A percentile compares a stretch with the other conserved stretches of the same genome.
Conservation (phyloP, 1,140 invertebrate species). For the Battus philenor region DNA sequence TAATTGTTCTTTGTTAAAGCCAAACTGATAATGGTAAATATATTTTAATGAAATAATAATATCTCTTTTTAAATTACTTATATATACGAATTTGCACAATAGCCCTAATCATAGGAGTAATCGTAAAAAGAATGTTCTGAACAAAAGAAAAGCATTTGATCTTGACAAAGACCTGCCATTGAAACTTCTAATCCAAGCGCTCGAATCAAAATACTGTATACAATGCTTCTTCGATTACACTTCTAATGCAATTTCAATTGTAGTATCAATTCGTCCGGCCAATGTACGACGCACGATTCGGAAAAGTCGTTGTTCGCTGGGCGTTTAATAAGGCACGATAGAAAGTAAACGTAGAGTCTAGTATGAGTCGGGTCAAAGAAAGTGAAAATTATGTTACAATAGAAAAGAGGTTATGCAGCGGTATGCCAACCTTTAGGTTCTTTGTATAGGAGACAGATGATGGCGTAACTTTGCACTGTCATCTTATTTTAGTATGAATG, state of each 20-base stretch:
- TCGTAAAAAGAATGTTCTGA: constrained; percentile 1
- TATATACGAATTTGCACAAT: no score
- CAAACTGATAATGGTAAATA: no score
- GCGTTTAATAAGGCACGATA: constrained; percentile 16
- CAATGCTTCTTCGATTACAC: constrained; percentile 4
- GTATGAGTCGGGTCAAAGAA: constrained; percentile 18
- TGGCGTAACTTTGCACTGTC: constrained; percentile 12
- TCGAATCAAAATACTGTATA: constrained; percentile 8
- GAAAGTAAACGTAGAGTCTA: constrained; percentile 21
- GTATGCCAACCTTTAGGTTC: constrained; percentile 13
- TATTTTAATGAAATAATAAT: no score
- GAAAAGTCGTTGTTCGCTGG: background rate
- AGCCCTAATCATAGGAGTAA: background rate
- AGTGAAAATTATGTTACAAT: constrained; percentile 26
- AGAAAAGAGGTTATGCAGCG: constrained; percentile 19
- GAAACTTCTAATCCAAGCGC: background rate
- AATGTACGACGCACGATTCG: constrained; percentile 5
- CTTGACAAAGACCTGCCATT: constrained; percentile 13
- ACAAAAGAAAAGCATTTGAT: constrained; percentile 15
- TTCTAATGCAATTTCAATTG: constrained; percentile 3
- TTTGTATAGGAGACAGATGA: constrained; percentile 5
- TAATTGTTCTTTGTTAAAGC: no score
- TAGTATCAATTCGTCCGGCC: background rate
- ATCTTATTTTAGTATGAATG: background rate
- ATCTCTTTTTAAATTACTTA: no score